Base-by-base conservation (phyloP, 2,113 vertebrate genomes). In the Sigmodon hispidus region DNA sequence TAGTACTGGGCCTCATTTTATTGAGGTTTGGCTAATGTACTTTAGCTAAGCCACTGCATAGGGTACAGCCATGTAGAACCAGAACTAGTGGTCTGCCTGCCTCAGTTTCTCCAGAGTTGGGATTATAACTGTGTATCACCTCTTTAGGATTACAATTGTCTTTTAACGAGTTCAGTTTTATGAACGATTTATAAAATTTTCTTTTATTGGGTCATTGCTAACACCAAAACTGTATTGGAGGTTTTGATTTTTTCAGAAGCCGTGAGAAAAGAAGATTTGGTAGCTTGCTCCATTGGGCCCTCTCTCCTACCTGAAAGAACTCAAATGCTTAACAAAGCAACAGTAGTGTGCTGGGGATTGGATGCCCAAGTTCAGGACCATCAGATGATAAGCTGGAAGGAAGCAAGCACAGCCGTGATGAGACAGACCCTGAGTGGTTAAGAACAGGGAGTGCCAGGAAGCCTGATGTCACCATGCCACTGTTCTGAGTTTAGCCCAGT, bases 111-210 rank as follows among this genome's bases (percentile, higher is more conserved):
- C 65, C 21, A 70, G 48, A 9, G 21, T 13, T 87, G 65, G 13
- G 48, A 48, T 50, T 17, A 36, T 13, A 86, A 61, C 26, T 16
- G 0, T 16, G 45, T 13, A 21, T 24, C 31, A 67, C 19, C 73
- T 48, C 21, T 22, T 67, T 69, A 12, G 43, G 48, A n/a, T 50
- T 70, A 52, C 65, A 17, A 87, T 70, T 45, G 34, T 36, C 84
- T 67, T 12, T 80, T 70, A 77, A 72, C 40, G 77, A 87, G 87
- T 89, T 21, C 8, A 69, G 31, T 89, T 87, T 92, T 91, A 45
- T 83, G 86, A 81, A 83, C 92, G 81, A 86, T 92, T 93, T 55
- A 65, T 75, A 36, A 96, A 83, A 67, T 29, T 92, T 73, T 8
- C 40, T 63, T 21, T 55, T 86, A 86, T 89, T 83, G 57, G 76